These are phyloP conservation scores for Emydocephalus ijimae DNA, from an alignment of 2,113 vertebrate species.

Conservation along the genomic window DNA sequence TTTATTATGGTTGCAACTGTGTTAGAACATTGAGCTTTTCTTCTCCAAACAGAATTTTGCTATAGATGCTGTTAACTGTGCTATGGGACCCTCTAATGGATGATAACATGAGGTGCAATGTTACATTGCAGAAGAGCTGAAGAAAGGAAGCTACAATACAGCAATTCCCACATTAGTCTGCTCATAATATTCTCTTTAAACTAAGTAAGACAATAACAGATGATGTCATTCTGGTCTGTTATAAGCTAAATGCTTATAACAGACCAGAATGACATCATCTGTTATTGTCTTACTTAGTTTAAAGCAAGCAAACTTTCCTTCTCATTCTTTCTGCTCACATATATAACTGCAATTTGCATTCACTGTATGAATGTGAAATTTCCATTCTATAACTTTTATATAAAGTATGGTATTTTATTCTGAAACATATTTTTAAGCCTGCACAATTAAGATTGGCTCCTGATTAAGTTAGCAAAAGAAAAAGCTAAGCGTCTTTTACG, in stretches of 20 bases:
- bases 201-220: background rate
- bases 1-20: background rate
- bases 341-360: background rate
- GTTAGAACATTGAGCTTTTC: background rate
- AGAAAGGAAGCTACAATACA: background rate
- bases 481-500: background rate
- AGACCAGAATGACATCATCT: too few species aligned
- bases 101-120: slow-evolving; percentile 4
- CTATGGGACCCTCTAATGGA: slow-evolving; percentile 42
- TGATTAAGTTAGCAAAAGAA: background rate
- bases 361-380: background rate
- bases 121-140: background rate
- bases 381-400: background rate
- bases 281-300: too few species aligned
- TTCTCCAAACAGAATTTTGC: background rate
- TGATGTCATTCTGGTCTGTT: background rate
- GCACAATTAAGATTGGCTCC: background rate
- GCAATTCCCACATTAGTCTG: background rate
- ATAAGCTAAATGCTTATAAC: too few species aligned
- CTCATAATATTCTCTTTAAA: background rate
- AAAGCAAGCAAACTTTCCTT: background rate
- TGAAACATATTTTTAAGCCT: background rate
- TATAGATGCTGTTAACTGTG: background rate
- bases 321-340: background rate
- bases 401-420: background rate